Conservation (phyloP, 2,797 vertebrate genomes). For the Ibycter americanus region DNA sequence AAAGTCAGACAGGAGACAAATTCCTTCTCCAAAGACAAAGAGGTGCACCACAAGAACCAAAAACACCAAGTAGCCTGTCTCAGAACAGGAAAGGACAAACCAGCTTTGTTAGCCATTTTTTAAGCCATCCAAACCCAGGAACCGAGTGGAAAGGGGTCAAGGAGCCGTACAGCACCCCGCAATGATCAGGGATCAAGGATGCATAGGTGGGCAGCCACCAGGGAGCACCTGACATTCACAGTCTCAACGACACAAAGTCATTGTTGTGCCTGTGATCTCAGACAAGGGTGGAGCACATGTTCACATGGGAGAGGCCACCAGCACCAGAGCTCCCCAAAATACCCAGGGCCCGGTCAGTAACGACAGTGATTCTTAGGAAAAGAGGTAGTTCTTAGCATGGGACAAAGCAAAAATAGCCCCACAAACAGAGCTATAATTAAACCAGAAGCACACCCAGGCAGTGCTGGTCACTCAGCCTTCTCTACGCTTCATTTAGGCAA, state of each 20-base stretch:
- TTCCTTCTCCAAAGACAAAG: not conserved
- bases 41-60: conserved; percentile 3
- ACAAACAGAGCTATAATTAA: conserved; percentile 52
- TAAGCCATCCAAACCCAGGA: not conserved
- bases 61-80: not conserved
- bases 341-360: not conserved
- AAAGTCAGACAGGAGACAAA: conserved; percentile 34
- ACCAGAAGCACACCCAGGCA: conserved; percentile 38
- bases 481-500: conserved; percentile 56
- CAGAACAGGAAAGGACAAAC: not conserved
- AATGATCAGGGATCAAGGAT: accelerated
- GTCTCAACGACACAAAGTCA: not conserved
- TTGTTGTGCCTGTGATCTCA: not conserved
- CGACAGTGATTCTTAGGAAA: not conserved
- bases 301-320: not conserved
- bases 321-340: not conserved
- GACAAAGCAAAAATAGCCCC: conserved; percentile 12
- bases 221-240: not conserved
- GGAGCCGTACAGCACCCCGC: not conserved
- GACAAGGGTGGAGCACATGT: accelerated
- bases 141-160: not conserved
- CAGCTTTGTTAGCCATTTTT: not conserved
- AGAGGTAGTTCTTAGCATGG: not conserved
- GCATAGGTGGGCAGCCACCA: not conserved
- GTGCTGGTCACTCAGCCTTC: conserved; percentile 25